These are phyloP conservation scores for Eristalinus sepulchralis DNA, from an alignment of 2,888 invertebrate genomes.

Conservation along the genomic window DNA sequence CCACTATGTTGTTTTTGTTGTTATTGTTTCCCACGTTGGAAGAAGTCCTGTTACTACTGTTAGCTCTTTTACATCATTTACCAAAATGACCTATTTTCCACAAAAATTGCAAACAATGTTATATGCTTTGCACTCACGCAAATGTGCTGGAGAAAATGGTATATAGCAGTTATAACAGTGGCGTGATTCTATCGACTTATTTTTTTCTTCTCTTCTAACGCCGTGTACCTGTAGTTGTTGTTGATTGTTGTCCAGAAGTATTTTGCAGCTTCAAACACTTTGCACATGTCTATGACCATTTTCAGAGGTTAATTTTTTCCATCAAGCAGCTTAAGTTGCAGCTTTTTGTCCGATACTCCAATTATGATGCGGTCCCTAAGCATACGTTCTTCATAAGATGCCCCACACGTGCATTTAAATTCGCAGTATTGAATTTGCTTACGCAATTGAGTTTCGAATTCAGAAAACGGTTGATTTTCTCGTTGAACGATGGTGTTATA, in stretches of 20 bases:
- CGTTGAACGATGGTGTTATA: conserved; percentile 51
- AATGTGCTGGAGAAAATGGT: conserved; percentile 15
- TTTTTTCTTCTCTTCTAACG: conserved; percentile 5
- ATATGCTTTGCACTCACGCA: conserved; percentile 5
- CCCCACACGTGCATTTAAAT: conserved; percentile 55
- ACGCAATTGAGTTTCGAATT: conserved; percentile 59
- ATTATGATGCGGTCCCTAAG: conserved; percentile 68
- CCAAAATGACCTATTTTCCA: too few relatives aligned
- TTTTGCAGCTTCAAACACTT: conserved; percentile 63
- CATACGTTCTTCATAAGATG: conserved; percentile 66
- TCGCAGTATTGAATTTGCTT: conserved; percentile 50
- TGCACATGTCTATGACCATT: conserved; percentile 53
- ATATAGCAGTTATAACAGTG: conserved; percentile 44
- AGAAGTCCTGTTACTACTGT: too few relatives aligned
- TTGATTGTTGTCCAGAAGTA: conserved; percentile 35
- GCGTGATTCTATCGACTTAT: conserved; percentile 18
- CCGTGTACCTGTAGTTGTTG: conserved; percentile 17
- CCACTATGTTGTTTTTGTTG: conserved; percentile 2
- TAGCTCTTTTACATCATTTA: neutral
- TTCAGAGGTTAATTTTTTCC: conserved; percentile 53
- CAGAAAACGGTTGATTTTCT: conserved; percentile 46
- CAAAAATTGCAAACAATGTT: neutral
- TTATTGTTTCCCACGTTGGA: too few relatives aligned
- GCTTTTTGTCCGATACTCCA: conserved; percentile 63
- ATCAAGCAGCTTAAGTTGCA: conserved; percentile 64